A percentile compares a stretch with the other conserved stretches of the same genome.
These are phyloP conservation scores for Rhineura floridana DNA, from an alignment of 2,113 vertebrate genomes.

Conservation along the genomic window DNA sequence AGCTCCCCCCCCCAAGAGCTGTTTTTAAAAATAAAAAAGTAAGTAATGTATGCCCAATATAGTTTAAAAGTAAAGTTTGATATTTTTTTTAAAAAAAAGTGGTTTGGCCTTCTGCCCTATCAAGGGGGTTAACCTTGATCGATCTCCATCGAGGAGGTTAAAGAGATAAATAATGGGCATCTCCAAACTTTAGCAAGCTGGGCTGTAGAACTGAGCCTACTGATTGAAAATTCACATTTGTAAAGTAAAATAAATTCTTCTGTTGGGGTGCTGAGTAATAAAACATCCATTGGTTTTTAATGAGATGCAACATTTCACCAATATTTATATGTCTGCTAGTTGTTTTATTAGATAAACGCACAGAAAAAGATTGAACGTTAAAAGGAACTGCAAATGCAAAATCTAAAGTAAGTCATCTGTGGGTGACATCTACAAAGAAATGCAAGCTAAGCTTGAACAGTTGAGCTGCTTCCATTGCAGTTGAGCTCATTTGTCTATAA, in stretches of 20 bases:
- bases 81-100: conserved; percentile 24
- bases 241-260: not conserved
- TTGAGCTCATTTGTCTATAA: conserved; percentile 14
- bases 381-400: conserved; percentile 18
- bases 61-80: not conserved
- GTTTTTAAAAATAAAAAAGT: too few relatives aligned
- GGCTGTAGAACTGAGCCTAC: not conserved
- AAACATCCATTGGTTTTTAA: not conserved
- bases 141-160: too few relatives aligned
- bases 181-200: not conserved
- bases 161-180: not conserved
- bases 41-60: conserved; percentile 7
- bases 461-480: not conserved
- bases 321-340: not conserved
- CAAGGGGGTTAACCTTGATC: too few relatives aligned
- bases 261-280: not conserved
- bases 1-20: too few relatives aligned
- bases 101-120: not conserved
- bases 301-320: not conserved
- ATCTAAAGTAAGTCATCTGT: conserved; percentile 23
- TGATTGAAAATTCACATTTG: conserved; percentile 2
- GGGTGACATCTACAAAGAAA: conserved; percentile 35
- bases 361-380: not conserved
- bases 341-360: not conserved
- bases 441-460: not conserved